A percentile compares a stretch with the other conserved stretches of the same genome.
These are phyloP conservation scores for Euleptes europaea DNA, from an alignment of 2,113 vertebrate genomes.

Conservation along the genomic window DNA sequence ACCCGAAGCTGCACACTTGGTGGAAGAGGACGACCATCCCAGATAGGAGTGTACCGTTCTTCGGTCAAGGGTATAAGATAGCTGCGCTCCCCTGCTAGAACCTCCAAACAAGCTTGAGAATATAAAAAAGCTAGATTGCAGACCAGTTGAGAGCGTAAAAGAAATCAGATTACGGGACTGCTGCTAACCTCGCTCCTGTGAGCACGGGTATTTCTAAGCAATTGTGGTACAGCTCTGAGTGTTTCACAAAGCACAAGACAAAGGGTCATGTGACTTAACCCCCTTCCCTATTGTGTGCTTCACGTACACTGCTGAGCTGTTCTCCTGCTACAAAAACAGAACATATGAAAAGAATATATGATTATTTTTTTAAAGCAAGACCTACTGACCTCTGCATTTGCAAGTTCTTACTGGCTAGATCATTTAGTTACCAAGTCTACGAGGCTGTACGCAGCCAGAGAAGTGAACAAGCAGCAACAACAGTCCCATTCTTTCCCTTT, in stretches of 20 bases:
- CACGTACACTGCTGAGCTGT: not conserved
- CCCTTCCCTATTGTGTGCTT: slow-evolving; percentile 22
- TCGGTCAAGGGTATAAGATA: no score
- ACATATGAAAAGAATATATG: slow-evolving; percentile 1
- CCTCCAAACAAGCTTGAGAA: no score
- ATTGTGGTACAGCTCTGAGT: slow-evolving; percentile 45
- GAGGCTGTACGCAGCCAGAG: rapidly evolving
- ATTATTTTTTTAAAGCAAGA: not conserved
- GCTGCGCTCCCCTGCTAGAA: no score
- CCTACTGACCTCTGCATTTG: not conserved
- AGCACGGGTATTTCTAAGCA: slow-evolving; percentile 38
- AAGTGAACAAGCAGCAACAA: not conserved
- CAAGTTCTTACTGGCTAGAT: not conserved
- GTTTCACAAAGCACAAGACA: slow-evolving; percentile 47
- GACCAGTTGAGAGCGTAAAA: slow-evolving; percentile 22
- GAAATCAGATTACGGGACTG: slow-evolving; percentile 2
- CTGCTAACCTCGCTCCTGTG: slow-evolving; percentile 27
- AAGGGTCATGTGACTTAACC: slow-evolving; percentile 34
- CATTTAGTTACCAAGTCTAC: rapidly evolving
- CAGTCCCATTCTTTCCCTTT: rapidly evolving
- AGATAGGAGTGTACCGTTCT: no score
- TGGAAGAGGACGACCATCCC: no score
- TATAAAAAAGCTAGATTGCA: no score
- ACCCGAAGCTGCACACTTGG: no score
- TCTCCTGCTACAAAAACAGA: slow-evolving; percentile 8